A percentile compares a stretch with the other conserved stretches of the same genome.
These are phyloP conservation scores for Euura saliciscinereae DNA, from an alignment of 1,140 invertebrate species.

Conservation along the genomic window DNA sequence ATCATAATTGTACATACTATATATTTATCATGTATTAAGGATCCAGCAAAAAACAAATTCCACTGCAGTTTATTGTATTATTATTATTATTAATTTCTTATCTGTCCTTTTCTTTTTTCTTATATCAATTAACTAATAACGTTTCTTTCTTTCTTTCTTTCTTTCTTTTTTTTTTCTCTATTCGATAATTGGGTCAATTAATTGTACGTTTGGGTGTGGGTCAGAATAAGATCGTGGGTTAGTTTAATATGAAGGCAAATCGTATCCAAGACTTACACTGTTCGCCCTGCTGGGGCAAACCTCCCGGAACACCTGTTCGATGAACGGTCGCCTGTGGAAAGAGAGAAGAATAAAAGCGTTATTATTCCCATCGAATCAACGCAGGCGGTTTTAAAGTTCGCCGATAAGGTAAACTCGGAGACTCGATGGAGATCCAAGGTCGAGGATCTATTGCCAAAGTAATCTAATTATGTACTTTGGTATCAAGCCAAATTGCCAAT, in stretches of 20 bases:
- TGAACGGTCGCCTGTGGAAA: slow-evolving; percentile 63
- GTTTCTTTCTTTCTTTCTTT: too few species aligned
- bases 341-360: slow-evolving; percentile 47
- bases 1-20: background rate
- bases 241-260: slow-evolving; percentile 51
- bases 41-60: slow-evolving; percentile 5
- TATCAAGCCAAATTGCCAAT: slow-evolving; percentile 51
- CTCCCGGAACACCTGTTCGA: slow-evolving; percentile 68
- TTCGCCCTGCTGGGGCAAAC: slow-evolving; percentile 67
- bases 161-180: background rate
- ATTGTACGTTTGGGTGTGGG: slow-evolving; percentile 48
- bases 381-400: slow-evolving; percentile 4
- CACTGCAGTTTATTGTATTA: background rate
- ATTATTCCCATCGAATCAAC: background rate
- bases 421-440: slow-evolving; percentile 30
- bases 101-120: too few species aligned
- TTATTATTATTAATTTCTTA: background rate
- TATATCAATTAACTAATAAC: too few species aligned
- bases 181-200: slow-evolving; percentile 20
- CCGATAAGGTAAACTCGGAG: slow-evolving; percentile 7
- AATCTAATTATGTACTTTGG: slow-evolving; percentile 54
- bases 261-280: slow-evolving; percentile 64
- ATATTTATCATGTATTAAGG: background rate
- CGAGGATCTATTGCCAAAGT: slow-evolving; percentile 38
- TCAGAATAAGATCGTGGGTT: slow-evolving; percentile 48